phyloP scores from a whole-genome alignment of 2,113 vertebrate species.

The Tinamus guttatus region DNA sequence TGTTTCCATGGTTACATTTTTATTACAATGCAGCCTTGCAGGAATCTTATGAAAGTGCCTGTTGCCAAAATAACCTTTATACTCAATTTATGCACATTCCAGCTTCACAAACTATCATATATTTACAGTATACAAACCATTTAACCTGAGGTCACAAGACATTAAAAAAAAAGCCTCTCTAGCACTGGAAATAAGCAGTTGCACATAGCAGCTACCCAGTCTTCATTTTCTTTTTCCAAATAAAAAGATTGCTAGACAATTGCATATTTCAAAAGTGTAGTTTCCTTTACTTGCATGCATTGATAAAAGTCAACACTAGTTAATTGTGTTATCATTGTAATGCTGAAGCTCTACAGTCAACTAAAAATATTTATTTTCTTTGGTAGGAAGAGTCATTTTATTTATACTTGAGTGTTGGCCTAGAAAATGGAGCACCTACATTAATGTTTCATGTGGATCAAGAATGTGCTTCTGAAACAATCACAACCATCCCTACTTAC shows the following conservation, averaged over 20 bases:
- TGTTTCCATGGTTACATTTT: not conserved
- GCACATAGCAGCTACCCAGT: not conserved
- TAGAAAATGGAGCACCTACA: not conserved
- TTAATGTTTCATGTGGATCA: not conserved
- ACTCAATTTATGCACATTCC: not conserved
- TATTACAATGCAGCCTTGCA: not conserved
- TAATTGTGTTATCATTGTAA: not conserved
- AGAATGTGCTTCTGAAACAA: not conserved
- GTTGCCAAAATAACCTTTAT: not conserved
- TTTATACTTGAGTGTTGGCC: not conserved
- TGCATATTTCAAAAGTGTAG: not conserved
- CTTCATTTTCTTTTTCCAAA: not conserved
- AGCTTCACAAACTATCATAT: not conserved
- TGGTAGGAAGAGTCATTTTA: not conserved
- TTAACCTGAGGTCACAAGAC: not conserved
- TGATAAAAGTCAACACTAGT: not conserved
- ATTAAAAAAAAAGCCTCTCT: not conserved
- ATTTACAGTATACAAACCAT: not conserved
- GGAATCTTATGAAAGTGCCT: not conserved
- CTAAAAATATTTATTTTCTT: not conserved
- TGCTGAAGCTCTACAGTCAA: not conserved
- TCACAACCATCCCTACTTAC: not conserved
- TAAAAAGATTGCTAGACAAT: not conserved
- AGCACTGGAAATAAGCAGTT: not conserved
- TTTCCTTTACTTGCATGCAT: not conserved